These are phyloP conservation scores for Pseudococcus jackbeardsleyi DNA, from an alignment of 2,888 invertebrate species.

Conservation along the genomic window DNA sequence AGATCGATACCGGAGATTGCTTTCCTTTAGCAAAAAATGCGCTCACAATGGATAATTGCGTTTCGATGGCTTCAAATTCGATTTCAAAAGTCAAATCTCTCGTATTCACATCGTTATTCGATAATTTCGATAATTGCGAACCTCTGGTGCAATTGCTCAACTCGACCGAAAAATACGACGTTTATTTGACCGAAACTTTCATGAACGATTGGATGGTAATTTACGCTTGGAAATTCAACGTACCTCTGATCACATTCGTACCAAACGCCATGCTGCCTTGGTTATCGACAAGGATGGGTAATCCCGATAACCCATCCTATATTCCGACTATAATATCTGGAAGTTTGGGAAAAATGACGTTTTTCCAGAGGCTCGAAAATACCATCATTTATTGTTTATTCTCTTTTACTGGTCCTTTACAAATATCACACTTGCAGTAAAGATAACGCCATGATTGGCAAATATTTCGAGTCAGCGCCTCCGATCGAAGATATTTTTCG, in stretches of 20 bases:
- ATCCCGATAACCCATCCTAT: slow-evolving; percentile 67
- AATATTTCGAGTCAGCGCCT: slow-evolving; percentile 69
- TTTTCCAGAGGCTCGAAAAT: slow-evolving; percentile 41
- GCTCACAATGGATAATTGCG: background rate
- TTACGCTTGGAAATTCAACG: slow-evolving; percentile 75
- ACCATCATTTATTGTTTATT: background rate
- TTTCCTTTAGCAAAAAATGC: background rate
- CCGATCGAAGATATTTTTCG: slow-evolving; percentile 17
- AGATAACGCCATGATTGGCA: background rate
- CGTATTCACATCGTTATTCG: background rate
- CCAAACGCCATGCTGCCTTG: slow-evolving; percentile 67
- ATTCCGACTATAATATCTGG: slow-evolving; percentile 68
- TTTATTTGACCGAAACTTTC: slow-evolving; percentile 79
- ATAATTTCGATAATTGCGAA: background rate
- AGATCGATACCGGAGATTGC: background rate
- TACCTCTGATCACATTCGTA: slow-evolving; percentile 75
- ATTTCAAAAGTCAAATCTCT: background rate
- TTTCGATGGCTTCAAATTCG: background rate
- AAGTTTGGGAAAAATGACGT: slow-evolving; percentile 41
- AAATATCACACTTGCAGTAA: background rate
- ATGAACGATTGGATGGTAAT: slow-evolving; percentile 80
- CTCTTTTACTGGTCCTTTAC: background rate
- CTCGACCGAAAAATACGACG: slow-evolving; percentile 72
- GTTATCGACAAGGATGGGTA: slow-evolving; percentile 66
- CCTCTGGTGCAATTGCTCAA: background rate